Evolutionary conservation across 2,888 invertebrate genomes (phyloP).

Genomic region (Nephrotoma guestfalica): DNA sequence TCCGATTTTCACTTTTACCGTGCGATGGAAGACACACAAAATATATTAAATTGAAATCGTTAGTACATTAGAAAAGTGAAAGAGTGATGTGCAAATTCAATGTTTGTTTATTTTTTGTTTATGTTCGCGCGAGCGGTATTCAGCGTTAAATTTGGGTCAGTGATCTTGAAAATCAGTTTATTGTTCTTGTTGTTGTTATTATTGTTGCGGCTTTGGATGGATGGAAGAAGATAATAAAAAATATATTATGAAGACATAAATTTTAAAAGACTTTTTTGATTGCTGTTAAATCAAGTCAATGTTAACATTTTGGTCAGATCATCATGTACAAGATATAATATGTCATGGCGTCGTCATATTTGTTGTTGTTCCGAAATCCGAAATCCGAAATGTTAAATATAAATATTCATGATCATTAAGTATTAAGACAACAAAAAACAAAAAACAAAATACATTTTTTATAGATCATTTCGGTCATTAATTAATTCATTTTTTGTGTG

Average conservation of each 20-base stretch:
- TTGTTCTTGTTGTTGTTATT: neutral
- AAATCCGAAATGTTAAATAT: neutral
- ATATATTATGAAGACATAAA: neutral
- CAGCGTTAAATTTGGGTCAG: neutral
- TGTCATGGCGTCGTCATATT: neutral
- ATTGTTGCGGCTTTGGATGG: neutral
- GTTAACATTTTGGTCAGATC: neutral
- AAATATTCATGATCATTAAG: neutral
- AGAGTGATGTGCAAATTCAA: neutral
- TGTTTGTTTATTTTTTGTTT: neutral
- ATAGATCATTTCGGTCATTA: neutral
- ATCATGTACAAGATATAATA: neutral
- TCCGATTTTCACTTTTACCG: neutral
- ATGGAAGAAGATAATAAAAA: neutral
- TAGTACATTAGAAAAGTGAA: neutral
- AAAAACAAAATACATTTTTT: neutral
- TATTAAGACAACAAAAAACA: neutral
- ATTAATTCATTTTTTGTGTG: neutral
- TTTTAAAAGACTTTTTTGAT: neutral
- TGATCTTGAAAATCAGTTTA: neutral
- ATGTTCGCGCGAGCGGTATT: neutral
- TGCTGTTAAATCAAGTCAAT: neutral
- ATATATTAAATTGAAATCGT: neutral
- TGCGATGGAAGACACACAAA: neutral
- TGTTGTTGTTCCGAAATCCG: neutral